phyloP scores from a whole-genome alignment of 2,888 invertebrate genomes.

The Tetrapedia diversipes region DNA sequence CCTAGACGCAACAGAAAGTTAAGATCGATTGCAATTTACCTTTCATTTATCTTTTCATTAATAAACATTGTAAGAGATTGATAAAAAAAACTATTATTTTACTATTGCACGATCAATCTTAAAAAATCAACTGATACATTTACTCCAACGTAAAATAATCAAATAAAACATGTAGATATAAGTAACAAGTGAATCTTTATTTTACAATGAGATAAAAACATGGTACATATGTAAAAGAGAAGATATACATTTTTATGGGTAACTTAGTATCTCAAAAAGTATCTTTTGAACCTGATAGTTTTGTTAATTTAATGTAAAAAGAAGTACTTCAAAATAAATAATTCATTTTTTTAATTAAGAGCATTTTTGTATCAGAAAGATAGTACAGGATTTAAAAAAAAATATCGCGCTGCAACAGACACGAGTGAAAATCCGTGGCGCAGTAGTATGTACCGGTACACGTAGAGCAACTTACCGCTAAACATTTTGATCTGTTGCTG shows the following conservation, averaged over 20 bases:
- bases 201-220: background rate
- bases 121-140: background rate
- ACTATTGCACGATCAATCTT: background rate
- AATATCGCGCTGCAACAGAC: background rate
- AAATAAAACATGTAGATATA: background rate
- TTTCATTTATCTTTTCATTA: background rate
- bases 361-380: background rate
- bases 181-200: background rate
- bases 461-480: slow-evolving; percentile 87
- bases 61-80: background rate
- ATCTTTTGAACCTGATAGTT: too few relatives aligned
- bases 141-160: background rate
- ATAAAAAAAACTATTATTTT: background rate
- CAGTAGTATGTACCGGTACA: background rate
- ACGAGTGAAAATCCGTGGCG: background rate
- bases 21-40: background rate
- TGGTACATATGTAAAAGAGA: background rate
- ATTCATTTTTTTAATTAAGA: too few relatives aligned
- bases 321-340: too few relatives aligned
- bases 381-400: background rate
- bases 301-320: background rate
- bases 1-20: slow-evolving; percentile 83
- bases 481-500: slow-evolving; percentile 95
- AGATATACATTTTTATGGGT: background rate
- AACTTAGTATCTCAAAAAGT: too few relatives aligned